phyloP scores from a whole-genome alignment of 2,113 vertebrate species.

The Kobus ellipsiprymnus region DNA sequence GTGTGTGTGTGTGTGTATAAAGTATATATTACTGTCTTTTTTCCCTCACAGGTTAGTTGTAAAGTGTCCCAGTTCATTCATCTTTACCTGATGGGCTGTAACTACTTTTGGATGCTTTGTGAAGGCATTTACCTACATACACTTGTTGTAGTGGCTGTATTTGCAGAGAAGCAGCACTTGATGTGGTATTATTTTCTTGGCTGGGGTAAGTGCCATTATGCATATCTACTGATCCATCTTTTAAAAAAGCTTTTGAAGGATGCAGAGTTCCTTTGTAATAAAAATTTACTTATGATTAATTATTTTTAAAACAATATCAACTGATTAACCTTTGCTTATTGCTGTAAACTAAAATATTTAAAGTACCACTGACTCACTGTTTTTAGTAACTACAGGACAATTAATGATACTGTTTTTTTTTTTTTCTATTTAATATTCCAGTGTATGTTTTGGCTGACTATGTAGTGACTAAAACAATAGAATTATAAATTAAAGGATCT shows the following conservation, averaged over 20 bases:
- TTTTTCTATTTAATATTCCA: not conserved
- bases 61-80: constrained; percentile 95
- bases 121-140: constrained; percentile 98
- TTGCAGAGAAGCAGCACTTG: constrained; percentile 96
- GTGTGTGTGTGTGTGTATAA: not conserved
- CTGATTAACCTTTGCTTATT: not conserved
- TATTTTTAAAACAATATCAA: not conserved
- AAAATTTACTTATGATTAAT: not conserved
- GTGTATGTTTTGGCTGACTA: not conserved
- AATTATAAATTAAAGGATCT: not conserved
- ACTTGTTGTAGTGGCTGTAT: constrained; percentile 97
- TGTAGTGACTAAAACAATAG: not conserved
- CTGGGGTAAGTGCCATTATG: constrained; percentile 87
- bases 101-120: constrained; percentile 99
- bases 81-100: constrained; percentile 94
- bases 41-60: constrained; percentile 86
- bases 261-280: not conserved
- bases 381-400: not conserved
- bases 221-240: not conserved
- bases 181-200: constrained; percentile 98
- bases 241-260: not conserved
- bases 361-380: not conserved
- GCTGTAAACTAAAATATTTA: not conserved
- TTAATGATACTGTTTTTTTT: not conserved
- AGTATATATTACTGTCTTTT: not conserved